Conservation (phyloP, 2,888 invertebrate species). For the Scaeva pyrastri region DNA sequence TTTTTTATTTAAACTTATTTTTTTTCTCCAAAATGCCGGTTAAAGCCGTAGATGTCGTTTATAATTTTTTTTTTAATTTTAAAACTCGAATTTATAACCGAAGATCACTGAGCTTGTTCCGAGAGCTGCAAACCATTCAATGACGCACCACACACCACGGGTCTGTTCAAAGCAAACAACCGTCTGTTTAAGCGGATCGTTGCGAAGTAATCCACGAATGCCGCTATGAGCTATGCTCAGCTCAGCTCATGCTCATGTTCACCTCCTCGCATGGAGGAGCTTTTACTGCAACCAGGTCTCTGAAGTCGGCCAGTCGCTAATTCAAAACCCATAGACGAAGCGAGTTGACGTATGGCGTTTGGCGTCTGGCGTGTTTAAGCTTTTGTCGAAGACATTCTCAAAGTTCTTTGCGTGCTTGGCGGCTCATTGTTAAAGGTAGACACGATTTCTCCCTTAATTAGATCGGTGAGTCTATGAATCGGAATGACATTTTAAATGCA, state of each 20-base stretch:
- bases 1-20: slow-evolving; percentile 2
- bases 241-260: too few relatives aligned
- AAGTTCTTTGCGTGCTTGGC: slow-evolving; percentile 42
- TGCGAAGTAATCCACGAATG: slow-evolving; percentile 53
- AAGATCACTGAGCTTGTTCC: slow-evolving; percentile 30
- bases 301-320: neutral
- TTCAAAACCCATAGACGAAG: neutral
- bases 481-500: slow-evolving; percentile 5
- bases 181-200: slow-evolving; percentile 61
- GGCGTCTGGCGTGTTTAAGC: slow-evolving; percentile 34
- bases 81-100: slow-evolving; percentile 36
- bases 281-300: slow-evolving; percentile 46
- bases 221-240: slow-evolving; percentile 19
- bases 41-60: slow-evolving; percentile 24
- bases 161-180: slow-evolving; percentile 62
- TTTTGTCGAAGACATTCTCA: slow-evolving; percentile 45
- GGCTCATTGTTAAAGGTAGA: neutral
- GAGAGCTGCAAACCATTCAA: slow-evolving; percentile 20
- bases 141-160: slow-evolving; percentile 5
- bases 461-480: slow-evolving; percentile 4
- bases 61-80: too few relatives aligned
- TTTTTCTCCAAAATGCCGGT: slow-evolving; percentile 39
- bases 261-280: slow-evolving; percentile 40
- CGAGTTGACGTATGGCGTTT: slow-evolving; percentile 5
- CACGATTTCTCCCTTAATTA: slow-evolving; percentile 62